phyloP scores from a whole-genome alignment of 1,140 invertebrate species.

The Diorhabda elongata region DNA sequence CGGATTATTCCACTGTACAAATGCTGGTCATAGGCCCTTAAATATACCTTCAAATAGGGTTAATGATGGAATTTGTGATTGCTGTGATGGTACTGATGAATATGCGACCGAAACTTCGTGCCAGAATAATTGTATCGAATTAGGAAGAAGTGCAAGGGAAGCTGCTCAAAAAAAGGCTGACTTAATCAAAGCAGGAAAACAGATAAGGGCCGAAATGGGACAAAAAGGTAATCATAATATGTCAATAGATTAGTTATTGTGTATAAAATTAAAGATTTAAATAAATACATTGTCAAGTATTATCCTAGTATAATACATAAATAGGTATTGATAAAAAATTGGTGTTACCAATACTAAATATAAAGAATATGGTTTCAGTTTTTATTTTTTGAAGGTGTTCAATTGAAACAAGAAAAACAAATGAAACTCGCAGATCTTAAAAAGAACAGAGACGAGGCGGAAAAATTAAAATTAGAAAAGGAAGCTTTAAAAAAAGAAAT shows the following conservation, averaged over 20 bases:
- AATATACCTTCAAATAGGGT: constrained; percentile 83
- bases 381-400: constrained; percentile 52
- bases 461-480: constrained; percentile 67
- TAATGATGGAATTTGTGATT: constrained; percentile 97
- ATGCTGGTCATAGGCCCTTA: constrained; percentile 74
- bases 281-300: too few species aligned
- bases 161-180: constrained; percentile 69
- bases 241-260: too few species aligned
- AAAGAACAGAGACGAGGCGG: constrained; percentile 67
- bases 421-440: constrained; percentile 60
- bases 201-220: constrained; percentile 71
- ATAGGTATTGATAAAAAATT: too few species aligned
- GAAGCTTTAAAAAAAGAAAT: constrained; percentile 65
- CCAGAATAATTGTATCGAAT: constrained; percentile 73
- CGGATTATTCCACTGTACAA: constrained; percentile 82
- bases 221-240: constrained; percentile 52
- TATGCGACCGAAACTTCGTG: constrained; percentile 55
- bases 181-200: constrained; percentile 71
- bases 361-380: too few species aligned
- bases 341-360: too few species aligned
- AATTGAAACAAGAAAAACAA: constrained; percentile 68
- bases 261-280: too few species aligned
- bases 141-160: constrained; percentile 74
- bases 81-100: constrained; percentile 96
- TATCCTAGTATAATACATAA: too few species aligned